Base-by-base conservation (phyloP, 2,888 invertebrate species). In the Nematopogon swammerdamellus region DNA sequence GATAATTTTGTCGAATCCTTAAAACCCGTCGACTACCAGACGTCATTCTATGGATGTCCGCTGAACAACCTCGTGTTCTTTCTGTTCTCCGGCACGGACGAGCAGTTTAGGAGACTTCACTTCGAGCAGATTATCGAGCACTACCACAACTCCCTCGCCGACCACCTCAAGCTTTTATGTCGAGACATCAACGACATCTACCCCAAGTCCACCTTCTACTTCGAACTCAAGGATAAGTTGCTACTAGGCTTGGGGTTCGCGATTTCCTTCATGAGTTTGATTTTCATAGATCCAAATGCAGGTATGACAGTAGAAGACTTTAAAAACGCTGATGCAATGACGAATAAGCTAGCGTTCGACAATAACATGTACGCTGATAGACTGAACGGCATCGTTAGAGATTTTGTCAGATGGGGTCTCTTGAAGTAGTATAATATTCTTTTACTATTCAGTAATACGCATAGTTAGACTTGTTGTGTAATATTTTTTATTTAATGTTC, bases 61-160 rank as follows among this genome's bases (percentile, higher is more conserved):
- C 19, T 50, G 2, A n/a, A 0, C 8, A 54, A 55, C 29, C 49
- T 55, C 6, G 18, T 54, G 18, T 43, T 51, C 42, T 51, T 55
- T 43, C 49, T 55, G 29, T 54, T 50, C 51, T 44, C 47, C 18
- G 53, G 54, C 2, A 52, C 53, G 1, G 55, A 55, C 25, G 55
- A 46, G 19, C 46, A 55, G 44, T 55, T 55, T 44, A 45, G 55
- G 1, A 45, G 48, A n/a, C 43, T 48, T 1, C 52, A 55, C 16
- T 53, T 51, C 30, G 44, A 54, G 1, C 20, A 46, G 2, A 36
- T 54, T 0, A 14, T 51, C 8, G 54, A 55, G 3, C 48, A 48
- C 17, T 55, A 55, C 25, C 51, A 52, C 25, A 29, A 19, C 42
- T 50, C 11, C 19, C 19, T 44, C 11, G 18, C 44, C 19, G 19